Conservation (phyloP, 2,888 invertebrate species). For the Pasiphila rectangulata region DNA sequence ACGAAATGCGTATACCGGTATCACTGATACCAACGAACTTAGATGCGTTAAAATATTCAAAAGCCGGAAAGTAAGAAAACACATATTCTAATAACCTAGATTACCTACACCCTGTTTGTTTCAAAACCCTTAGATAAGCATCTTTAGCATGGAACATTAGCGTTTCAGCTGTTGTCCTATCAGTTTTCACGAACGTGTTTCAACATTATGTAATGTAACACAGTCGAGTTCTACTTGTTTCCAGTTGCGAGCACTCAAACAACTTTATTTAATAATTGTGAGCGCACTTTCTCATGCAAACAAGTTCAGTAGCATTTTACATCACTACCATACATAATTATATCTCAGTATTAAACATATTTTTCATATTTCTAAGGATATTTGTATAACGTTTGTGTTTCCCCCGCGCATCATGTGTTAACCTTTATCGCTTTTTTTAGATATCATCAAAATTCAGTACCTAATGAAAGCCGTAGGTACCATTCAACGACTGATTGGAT, state of each 20-base stretch:
- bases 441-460: too few species aligned
- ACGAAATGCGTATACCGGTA: slow-evolving; percentile 68
- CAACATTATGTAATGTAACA: not conserved
- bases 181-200: not conserved
- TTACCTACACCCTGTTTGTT: slow-evolving; percentile 39
- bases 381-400: not conserved
- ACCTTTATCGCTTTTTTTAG: too few species aligned
- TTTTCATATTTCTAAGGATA: not conserved
- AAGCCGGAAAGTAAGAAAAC: slow-evolving; percentile 60
- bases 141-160: slow-evolving; percentile 2
- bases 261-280: not conserved
- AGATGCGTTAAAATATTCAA: slow-evolving; percentile 63
- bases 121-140: slow-evolving; percentile 38
- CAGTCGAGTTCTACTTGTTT: too few species aligned
- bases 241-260: not conserved
- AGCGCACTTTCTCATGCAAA: not conserved
- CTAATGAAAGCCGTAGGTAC: too few species aligned
- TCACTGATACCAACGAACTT: slow-evolving; percentile 70
- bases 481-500: too few species aligned
- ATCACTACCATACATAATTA: too few species aligned
- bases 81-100: slow-evolving; percentile 43
- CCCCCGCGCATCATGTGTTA: too few species aligned
- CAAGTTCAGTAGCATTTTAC: not conserved
- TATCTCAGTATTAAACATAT: not conserved
- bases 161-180: not conserved